Base-by-base conservation (phyloP, 2,797 vertebrate genomes). In the Orestias chungarensis region DNA sequence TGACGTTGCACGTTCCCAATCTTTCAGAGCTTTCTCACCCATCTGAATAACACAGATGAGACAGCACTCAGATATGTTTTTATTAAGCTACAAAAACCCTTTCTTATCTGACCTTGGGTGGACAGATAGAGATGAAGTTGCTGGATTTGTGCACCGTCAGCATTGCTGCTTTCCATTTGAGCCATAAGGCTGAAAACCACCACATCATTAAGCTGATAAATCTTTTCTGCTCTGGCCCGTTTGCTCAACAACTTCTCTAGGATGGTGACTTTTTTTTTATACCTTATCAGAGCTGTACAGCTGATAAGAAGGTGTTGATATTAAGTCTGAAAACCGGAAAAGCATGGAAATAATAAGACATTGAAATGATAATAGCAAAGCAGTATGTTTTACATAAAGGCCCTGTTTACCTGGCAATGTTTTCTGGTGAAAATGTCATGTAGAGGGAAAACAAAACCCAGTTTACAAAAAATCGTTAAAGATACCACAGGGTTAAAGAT, bases 1-100 rank as follows among this genome's bases (percentile, higher is more conserved):
- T 77, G 57, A 71, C 64, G 17, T 62, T 62, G 66, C 80, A 82
- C 62, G 75, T 76, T 75, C 64, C 82, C 49, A 33, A 72, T 46
- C 62, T 25, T 79, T 66, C 38, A 43, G 64, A 57, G 64, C 57
- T 76, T 68, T 81, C 42, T 86, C 66, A 78, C 27, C 40, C 42
- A 47, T 27, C 62, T 40, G 66, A 90, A 71, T 86, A 87, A 87
- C 86, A 86, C 89, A 72, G 72, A 89, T 86, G 71, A 83, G 82
- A 78, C 70, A 18, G 50, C 71, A 83, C 64, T 47, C 64, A 78
- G 59, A 81, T 64, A 88, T 71, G n/a, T n/a, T n/a, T 83, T 83
- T 71, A 68, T 73, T 66, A 82, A 78, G 62, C 76, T 83, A 61
- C 64, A 66, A 68, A 79, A 80, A 82, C 66, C n/a, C 86, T 82